Conservation (phyloP, 2,888 invertebrate genomes). For the Chironomus tentans region DNA sequence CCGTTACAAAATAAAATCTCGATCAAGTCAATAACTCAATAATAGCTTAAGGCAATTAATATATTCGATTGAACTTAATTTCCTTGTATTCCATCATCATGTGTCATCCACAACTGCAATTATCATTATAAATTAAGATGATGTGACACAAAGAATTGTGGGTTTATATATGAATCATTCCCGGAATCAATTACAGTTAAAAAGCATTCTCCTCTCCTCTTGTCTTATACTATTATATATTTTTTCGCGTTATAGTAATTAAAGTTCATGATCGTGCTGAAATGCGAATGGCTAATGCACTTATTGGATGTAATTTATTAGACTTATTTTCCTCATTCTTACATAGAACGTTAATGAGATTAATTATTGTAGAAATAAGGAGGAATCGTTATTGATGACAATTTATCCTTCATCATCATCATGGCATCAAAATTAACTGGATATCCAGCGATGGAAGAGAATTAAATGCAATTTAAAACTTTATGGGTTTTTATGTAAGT, state of each 20-base stretch:
- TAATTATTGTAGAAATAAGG: background rate
- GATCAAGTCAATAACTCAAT: no score
- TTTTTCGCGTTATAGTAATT: background rate
- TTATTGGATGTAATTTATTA: background rate
- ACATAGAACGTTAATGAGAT: background rate
- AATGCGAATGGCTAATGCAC: background rate
- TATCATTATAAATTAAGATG: background rate
- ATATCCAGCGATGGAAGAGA: no score
- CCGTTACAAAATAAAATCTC: background rate
- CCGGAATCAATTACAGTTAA: conserved; percentile 18
- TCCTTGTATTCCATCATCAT: conserved; percentile 6
- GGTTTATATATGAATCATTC: conserved; percentile 13
- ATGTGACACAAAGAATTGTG: background rate
- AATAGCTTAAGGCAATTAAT: background rate
- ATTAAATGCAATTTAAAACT: no score
- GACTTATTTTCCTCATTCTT: background rate
- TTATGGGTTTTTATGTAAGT: no score
- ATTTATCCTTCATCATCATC: no score
- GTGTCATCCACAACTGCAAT: background rate
- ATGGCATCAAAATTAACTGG: no score
- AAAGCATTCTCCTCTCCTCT: background rate
- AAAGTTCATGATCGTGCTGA: background rate
- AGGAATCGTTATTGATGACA: background rate
- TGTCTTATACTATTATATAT: background rate
- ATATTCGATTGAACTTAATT: conserved; percentile 11